phyloP scores from a whole-genome alignment of 1,140 invertebrate species.

The Plodia interpunctella region DNA sequence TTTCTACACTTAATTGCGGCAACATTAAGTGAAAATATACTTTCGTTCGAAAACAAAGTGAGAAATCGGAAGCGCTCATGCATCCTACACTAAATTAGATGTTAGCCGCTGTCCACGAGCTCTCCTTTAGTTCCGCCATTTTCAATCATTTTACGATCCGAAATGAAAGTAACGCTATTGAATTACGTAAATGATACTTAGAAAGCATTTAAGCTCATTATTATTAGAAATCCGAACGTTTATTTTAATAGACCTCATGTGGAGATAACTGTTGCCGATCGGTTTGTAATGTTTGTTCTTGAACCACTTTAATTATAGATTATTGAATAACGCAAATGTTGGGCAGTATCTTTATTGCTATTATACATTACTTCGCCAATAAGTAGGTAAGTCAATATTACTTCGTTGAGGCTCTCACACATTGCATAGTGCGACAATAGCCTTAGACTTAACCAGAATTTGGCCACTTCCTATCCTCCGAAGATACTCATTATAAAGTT shows the following conservation, averaged over 20 bases:
- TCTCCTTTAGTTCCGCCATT: neutral
- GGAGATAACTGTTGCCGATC: neutral
- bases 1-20: constrained; percentile 13
- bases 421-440: no score
- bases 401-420: no score
- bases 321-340: no score
- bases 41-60: constrained; percentile 22
- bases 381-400: no score
- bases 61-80: constrained; percentile 13
- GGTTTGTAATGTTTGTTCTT: no score
- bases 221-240: constrained; percentile 4
- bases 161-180: constrained; percentile 4
- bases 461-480: no score
- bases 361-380: no score
- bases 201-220: neutral
- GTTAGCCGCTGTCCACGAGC: neutral
- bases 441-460: no score
- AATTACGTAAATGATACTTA: constrained; percentile 7
- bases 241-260: neutral
- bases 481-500: no score
- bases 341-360: no score
- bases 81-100: constrained; percentile 4
- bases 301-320: no score
- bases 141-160: neutral
- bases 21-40: constrained; percentile 20